Evolutionary conservation across 2,113 vertebrate genomes (phyloP), one percentile per base, ranked within the genome.

Genomic region (Carassius gibelio): DNA sequence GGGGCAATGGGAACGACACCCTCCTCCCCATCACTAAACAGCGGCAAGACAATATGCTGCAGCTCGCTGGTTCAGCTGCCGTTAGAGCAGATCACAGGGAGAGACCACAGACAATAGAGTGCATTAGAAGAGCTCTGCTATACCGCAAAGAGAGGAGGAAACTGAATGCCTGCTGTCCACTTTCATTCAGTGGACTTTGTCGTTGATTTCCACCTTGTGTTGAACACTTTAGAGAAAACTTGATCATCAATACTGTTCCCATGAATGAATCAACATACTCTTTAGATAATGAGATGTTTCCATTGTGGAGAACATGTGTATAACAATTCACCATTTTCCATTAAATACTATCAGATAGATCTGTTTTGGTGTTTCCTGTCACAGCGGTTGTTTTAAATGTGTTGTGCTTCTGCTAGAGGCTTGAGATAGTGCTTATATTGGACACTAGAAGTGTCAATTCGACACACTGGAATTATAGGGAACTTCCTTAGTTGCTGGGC

Each of bases 31-130:
- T 8, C 78, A 8, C 26, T 11, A 34, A 76, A 48, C 77, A 71
- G 30, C 23, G 57, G 62, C 55, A 50, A 88, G 62, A 85, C 74
- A 55, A 75, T 68, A 55, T 84, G 77, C 72, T 85, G 83, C 83
- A 15, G 87, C 75, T 85, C 50, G 87, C n/a, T 71, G 84, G 30
- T 74, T 36, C 34, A 38, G 48, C 48, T 72, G 81, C 64, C 1
- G 48, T 52, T 72, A 82, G 10, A 71, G 48, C 48, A 7, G 50
- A 83, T 72, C 50, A 71, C 52, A 72, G 26, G 19, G 50, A 72
- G 30, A 69, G 64, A 82, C 26, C 80, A 82, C 45, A 69, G 64
- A 83, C 68, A 83, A 83, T 83, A 34, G 66, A 55, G 50, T 23
- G 17, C 66, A 61, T 72, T 82, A 72, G 17, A 82, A 82, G 50